Evolutionary conservation across 2,888 invertebrate genomes (phyloP).

Genomic region (Limenitis camilla): DNA sequence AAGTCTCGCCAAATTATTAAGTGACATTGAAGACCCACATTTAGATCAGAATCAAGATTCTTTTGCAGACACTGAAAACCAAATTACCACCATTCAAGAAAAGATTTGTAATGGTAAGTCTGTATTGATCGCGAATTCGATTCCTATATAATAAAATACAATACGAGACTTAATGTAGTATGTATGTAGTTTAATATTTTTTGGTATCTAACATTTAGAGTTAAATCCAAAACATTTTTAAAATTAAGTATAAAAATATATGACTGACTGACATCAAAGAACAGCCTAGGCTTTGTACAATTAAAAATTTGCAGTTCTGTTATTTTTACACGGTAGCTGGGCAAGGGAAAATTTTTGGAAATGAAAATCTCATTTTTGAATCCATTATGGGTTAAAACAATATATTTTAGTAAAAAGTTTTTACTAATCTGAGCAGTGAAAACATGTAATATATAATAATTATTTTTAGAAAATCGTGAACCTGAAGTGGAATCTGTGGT

Average conservation of each 20-base stretch:
- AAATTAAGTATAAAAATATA: not conserved
- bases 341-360: no score
- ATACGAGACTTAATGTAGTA: not conserved
- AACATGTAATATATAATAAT: no score
- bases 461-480: not conserved
- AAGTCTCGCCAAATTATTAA: conserved; percentile 41
- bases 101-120: conserved; percentile 4
- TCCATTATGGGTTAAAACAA: no score
- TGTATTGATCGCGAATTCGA: not conserved
- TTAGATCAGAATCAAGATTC: conserved; percentile 32
- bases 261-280: no score
- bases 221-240: not conserved
- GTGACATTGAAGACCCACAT: conserved; percentile 44
- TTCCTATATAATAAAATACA: not conserved
- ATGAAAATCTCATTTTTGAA: no score
- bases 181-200: no score
- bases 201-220: no score
- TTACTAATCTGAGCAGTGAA: no score
- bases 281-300: no score
- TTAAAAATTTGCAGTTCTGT: no score
- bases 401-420: no score
- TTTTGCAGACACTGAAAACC: conserved; percentile 27
- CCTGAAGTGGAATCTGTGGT: not conserved
- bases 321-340: no score
- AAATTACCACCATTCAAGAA: not conserved